Evolutionary conservation across 2,113 vertebrate genomes (phyloP).

Genomic region (Anseranas semipalmata): DNA sequence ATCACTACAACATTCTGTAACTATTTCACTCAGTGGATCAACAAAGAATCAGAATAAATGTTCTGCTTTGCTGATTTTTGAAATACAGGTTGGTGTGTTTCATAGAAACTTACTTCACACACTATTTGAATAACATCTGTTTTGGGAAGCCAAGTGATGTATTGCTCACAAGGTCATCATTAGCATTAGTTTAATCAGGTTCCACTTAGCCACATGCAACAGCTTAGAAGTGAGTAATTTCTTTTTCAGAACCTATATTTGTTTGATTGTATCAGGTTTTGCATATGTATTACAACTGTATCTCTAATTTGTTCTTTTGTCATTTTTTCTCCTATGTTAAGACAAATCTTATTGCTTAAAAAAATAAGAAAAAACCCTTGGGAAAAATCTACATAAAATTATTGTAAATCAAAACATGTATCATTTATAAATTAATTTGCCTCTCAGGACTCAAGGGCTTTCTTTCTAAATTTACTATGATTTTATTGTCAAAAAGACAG

Average conservation of each 20-base stretch:
- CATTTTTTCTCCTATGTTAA: background rate
- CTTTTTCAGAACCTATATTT: background rate
- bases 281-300: background rate
- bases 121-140: background rate
- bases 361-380: background rate
- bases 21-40: background rate
- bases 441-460: background rate
- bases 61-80: background rate
- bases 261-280: background rate
- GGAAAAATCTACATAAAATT: background rate
- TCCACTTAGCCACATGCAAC: background rate
- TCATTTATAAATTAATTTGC: background rate
- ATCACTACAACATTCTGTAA: background rate
- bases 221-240: background rate
- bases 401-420: background rate
- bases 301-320: background rate
- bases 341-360: background rate
- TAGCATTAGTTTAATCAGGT: background rate
- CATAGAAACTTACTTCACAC: background rate
- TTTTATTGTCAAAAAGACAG: slow-evolving; percentile 15
- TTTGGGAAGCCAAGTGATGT: background rate
- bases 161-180: background rate
- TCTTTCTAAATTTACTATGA: background rate
- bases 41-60: background rate
- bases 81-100: background rate